Base-by-base conservation (phyloP, 2,888 invertebrate genomes). In the Eustalomyia histrio region DNA sequence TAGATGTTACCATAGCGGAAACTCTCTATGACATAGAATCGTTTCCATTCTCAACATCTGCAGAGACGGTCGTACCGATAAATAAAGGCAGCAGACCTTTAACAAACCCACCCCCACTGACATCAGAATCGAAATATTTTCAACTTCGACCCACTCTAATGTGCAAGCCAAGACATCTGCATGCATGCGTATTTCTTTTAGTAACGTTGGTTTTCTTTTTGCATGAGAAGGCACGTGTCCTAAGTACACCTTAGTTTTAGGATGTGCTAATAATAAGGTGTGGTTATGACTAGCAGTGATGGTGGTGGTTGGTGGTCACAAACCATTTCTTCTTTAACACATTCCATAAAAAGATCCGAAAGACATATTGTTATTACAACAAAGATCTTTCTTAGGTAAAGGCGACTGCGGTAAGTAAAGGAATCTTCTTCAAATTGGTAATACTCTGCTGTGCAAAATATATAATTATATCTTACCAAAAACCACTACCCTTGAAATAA, bases 201-300 rank as follows among this genome's bases (percentile, higher is more conserved):
- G 71, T 53, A 60, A 61, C 43, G 60, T 67, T 39, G 60, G 60
- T 67, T 78, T 67, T 58, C 55, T 60, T 78, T 78, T 78, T 71
- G 71, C 69, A 67, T 71, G 74, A 61, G 33, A 50, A 63, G 81
- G 81, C 81, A 81, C 81, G 81, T 81, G 81, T 29, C 65, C 43
- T 16, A 67, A 71, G 60, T 73, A 64, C 39, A 64, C 4, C 69
- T 35, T 64, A 14, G 18, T 50, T 21, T 39, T 8, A 64, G 57
- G 76, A 72, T 74, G 74, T 79, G 80, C 67, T 72, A 72, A 80
- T 67, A 63, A 76, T 18, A 60, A 81, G 81, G 67, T 71, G 65
- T 64, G 69, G 78, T 72, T 60, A 55, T 72, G 78, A 29, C 21
- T 3, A 4, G 53, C 63, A 50, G 63, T 69, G 63, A 33, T 76